Evolutionary conservation across 2,888 invertebrate species (phyloP).

Genomic region (Apodemia duryi): DNA sequence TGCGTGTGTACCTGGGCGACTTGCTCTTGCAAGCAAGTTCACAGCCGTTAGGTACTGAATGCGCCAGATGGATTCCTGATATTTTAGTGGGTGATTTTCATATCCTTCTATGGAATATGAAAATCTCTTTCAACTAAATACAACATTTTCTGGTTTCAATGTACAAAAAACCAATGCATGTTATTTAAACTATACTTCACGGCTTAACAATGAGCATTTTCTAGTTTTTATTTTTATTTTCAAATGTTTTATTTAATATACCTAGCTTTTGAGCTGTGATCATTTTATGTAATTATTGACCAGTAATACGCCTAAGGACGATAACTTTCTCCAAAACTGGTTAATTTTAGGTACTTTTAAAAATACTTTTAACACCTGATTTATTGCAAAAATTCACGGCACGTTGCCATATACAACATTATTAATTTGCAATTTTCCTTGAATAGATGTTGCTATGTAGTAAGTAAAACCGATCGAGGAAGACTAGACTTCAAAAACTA

Average conservation of each 20-base stretch:
- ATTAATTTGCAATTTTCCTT: conserved; percentile 1
- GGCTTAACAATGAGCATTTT: conserved; percentile 11
- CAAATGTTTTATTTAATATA: conserved; percentile 1
- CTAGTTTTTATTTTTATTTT: conserved; percentile 5
- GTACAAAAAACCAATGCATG: conserved; percentile 34
- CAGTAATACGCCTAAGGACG: conserved; percentile 17
- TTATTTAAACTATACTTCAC: conserved; percentile 24
- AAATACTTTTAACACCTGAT: not conserved
- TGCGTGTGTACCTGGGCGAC: conserved; percentile 62
- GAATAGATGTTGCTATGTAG: not conserved
- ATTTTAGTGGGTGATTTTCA: conserved; percentile 74
- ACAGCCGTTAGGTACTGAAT: conserved; percentile 58
- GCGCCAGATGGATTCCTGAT: conserved; percentile 56
- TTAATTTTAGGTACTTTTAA: conserved; percentile 30
- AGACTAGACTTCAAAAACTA: not conserved
- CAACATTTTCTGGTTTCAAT: conserved; percentile 45
- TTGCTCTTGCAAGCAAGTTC: conserved; percentile 75
- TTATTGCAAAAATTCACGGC: not conserved
- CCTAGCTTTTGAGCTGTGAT: conserved; percentile 70
- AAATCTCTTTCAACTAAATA: conserved; percentile 72
- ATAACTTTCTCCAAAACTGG: not conserved
- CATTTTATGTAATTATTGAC: conserved; percentile 37
- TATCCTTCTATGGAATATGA: conserved; percentile 63
- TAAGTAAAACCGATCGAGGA: not conserved
- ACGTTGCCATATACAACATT: not conserved